These are phyloP conservation scores for Lasioglossum villosulum DNA, from an alignment of 2,888 invertebrate species.

Conservation along the genomic window DNA sequence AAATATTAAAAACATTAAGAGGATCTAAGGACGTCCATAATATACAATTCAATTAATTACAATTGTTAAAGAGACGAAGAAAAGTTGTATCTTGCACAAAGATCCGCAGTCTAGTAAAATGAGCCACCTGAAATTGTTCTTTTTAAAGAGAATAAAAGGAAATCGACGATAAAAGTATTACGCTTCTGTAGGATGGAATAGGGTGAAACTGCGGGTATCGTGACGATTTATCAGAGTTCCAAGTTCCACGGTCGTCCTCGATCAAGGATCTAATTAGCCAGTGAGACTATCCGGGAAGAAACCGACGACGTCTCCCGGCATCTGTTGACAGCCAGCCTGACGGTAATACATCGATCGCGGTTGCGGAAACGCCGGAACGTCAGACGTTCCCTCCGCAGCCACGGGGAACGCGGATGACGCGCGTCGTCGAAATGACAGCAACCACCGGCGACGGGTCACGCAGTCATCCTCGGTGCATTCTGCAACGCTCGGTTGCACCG, in stretches of 20 bases:
- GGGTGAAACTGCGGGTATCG: background rate
- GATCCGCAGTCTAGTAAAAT: too few relatives aligned
- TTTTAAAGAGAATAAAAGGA: too few relatives aligned
- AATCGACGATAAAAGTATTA: background rate
- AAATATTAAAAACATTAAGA: too few relatives aligned
- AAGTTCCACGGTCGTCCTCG: background rate
- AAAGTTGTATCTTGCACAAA: too few relatives aligned
- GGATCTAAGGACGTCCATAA: too few relatives aligned
- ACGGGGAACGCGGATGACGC: constrained; percentile 42
- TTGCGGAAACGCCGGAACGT: constrained; percentile 26
- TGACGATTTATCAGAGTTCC: background rate
- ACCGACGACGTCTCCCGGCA: background rate
- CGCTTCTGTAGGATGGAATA: background rate
- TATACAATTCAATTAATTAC: too few relatives aligned
- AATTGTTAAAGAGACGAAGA: too few relatives aligned
- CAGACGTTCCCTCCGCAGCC: constrained; percentile 27
- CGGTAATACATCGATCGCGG: constrained; percentile 9
- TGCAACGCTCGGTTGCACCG: constrained; percentile 60
- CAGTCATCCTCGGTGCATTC: constrained; percentile 59
- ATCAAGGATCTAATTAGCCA: background rate
- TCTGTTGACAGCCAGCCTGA: background rate
- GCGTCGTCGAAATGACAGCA: constrained; percentile 51
- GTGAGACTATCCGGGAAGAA: background rate
- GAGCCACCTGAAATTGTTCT: too few relatives aligned
- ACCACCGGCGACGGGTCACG: constrained; percentile 59